Percentiles rank a stretch among this genome's conserved stretches.
phyloP scores from a whole-genome alignment of 2,113 vertebrate genomes.

The Alligator sinensis region DNA sequence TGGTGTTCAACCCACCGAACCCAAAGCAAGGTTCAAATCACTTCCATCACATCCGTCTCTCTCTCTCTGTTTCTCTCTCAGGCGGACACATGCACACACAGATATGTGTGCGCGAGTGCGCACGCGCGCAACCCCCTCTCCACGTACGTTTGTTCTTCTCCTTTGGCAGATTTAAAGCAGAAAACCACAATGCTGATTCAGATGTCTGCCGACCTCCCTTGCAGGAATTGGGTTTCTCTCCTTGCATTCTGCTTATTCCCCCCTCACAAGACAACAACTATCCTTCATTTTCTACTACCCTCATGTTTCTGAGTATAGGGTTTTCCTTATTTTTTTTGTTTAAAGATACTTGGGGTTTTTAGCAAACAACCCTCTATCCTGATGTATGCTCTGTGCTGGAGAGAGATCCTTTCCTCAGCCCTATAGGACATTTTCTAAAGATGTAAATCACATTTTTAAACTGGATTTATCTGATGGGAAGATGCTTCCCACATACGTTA shows the following conservation, averaged over 20 bases:
- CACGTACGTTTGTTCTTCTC: background rate
- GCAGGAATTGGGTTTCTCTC: background rate
- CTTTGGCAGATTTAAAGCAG: background rate
- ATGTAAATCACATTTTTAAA: background rate
- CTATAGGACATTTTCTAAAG: background rate
- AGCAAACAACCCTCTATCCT: background rate
- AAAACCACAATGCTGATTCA: background rate
- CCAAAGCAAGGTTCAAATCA: background rate
- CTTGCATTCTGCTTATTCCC: background rate
- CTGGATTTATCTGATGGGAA: background rate
- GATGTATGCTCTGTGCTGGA: background rate
- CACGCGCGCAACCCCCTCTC: background rate
- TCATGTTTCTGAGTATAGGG: background rate
- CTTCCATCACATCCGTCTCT: background rate
- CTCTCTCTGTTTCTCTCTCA: too few species aligned
- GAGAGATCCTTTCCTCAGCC: background rate
- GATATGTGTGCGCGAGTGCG: too few species aligned
- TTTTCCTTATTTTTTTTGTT: background rate
- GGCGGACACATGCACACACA: too few species aligned
- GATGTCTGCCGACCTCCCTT: background rate
- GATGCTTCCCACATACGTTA: background rate
- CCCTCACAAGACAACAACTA: background rate
- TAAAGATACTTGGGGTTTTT: background rate
- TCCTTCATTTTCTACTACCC: conserved; percentile 10
- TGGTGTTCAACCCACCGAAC: background rate